phyloP scores from a whole-genome alignment of 2,113 vertebrate species.

The Anoura caudifer region DNA sequence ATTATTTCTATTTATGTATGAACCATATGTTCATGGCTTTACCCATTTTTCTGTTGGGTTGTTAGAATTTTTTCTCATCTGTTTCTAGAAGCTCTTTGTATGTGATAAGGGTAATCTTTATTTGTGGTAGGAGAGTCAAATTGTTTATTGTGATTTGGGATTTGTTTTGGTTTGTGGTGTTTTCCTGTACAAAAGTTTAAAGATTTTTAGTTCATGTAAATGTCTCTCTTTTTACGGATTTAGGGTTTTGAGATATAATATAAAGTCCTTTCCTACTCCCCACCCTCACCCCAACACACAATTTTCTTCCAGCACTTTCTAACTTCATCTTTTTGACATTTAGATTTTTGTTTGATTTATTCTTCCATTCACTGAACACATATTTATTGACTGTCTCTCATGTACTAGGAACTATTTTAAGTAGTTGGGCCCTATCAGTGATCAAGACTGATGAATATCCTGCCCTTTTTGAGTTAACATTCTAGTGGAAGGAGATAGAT shows the following conservation, averaged over 20 bases:
- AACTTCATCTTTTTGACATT: not conserved
- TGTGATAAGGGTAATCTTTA: not conserved
- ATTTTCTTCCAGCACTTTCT: not conserved
- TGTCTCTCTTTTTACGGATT: not conserved
- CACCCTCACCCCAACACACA: not conserved
- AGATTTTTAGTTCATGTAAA: not conserved
- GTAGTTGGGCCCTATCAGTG: no score
- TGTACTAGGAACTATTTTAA: no score
- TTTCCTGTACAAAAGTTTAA: not conserved
- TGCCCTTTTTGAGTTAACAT: no score
- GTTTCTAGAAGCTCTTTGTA: not conserved
- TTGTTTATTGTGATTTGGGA: not conserved
- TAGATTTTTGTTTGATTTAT: not conserved
- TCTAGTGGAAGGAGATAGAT: not conserved
- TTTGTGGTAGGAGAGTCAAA: not conserved
- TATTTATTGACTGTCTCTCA: no score
- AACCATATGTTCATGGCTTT: not conserved
- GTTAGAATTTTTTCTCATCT: not conserved
- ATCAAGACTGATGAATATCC: no score
- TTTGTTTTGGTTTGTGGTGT: not conserved
- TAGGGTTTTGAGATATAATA: not conserved
- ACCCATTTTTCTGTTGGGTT: not conserved
- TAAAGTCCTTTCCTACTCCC: not conserved
- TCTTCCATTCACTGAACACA: no score
- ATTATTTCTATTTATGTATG: not conserved